phyloP scores from a whole-genome alignment of 2,797 vertebrate genomes.

The Arnoldichthys spilopterus region DNA sequence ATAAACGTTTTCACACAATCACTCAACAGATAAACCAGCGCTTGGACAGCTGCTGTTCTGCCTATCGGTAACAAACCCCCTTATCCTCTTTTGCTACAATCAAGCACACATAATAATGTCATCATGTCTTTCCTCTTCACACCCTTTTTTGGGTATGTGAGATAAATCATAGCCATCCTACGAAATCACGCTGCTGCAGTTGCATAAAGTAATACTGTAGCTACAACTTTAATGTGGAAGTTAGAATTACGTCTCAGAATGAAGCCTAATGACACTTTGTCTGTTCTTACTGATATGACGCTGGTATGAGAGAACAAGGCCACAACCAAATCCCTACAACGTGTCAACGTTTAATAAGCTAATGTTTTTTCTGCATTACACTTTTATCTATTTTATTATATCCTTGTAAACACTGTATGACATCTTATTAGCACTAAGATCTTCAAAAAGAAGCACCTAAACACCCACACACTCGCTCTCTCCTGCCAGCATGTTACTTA shows the following conservation, averaged over 20 bases:
- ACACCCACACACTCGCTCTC: neutral
- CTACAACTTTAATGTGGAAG: neutral
- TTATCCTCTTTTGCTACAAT: neutral
- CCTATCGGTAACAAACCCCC: neutral
- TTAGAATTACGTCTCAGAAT: neutral
- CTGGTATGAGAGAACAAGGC: neutral
- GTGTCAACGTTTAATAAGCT: neutral
- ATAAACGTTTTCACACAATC: neutral
- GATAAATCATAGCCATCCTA: neutral
- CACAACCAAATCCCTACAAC: neutral
- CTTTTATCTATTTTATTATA: neutral
- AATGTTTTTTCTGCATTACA: neutral
- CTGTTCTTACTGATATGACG: neutral
- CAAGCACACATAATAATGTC: neutral
- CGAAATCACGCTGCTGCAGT: neutral
- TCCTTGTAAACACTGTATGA: neutral
- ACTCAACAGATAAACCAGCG: neutral
- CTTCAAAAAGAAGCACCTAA: neutral
- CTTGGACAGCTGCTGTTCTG: neutral
- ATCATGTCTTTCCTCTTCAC: neutral
- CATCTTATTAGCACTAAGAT: neutral
- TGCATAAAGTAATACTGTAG: neutral
- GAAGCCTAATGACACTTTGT: neutral
- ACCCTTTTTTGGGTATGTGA: neutral
- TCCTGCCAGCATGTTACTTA: neutral